Evolutionary conservation across 2,888 invertebrate species (phyloP), one percentile per base, ranked within the genome.

Genomic region (Leptinotarsa rubiginosa): DNA sequence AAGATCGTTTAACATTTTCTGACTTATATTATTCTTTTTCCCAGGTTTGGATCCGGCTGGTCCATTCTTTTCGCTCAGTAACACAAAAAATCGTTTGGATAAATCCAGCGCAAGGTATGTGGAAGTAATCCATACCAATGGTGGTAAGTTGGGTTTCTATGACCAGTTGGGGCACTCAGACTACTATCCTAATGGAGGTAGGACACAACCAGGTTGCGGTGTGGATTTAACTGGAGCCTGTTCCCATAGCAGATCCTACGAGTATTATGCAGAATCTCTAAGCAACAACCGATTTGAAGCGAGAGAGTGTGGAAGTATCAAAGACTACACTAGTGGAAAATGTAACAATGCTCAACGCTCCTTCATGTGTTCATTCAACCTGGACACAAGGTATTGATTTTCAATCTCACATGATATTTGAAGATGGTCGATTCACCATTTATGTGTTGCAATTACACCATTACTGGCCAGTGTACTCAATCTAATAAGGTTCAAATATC

Each of bases 241-340:
- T 80, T 81, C 89, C 2, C 90, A 90, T 80, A 77, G 79, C 0
- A 84, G 89, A 31, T 82, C 89, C 2, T 86, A 87, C 52, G 47
- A 80, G 47, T 89, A 88, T 75, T 89, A 86, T 74, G 86, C 87
- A 4, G 89, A 89, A 82, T 86, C 89, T 0, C 79, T 90, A 1
- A 70, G 47, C 5, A 71, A 70, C 31, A 70, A 74, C 13, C 49
- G 68, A 10, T 81, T 81, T 52, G 15, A 69, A 25, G 70, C 76
- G 1, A 31, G n/a, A 18, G 10, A 70, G 47, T 81, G 81, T 66
- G 12, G 20, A 0, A 69, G 22, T 65, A 77, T 75, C 25, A 13
- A 25, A 0, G 52, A 72, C n/a, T 81, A 41, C 59, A 49, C 56
- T 52, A 56, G 52, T 1, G 73, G 72, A 20, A 50, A 12, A 12